Base-by-base conservation (phyloP, 2,888 invertebrate species). In the Chromoteleia sp. region DNA sequence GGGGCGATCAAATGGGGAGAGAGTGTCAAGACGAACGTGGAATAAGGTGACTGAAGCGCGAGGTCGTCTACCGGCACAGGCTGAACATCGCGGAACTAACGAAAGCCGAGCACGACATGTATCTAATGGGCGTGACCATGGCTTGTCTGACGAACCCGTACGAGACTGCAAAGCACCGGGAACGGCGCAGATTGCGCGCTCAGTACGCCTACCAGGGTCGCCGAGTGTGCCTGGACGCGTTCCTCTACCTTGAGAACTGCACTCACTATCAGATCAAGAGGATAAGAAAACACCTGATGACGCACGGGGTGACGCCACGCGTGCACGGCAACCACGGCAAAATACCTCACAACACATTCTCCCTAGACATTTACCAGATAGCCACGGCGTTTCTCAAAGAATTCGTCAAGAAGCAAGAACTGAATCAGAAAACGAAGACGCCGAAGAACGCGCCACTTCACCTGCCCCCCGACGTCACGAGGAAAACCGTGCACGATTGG, bases 71-170 rank as follows among this genome's bases (percentile, higher is more conserved):
- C 88, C 94, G 94, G 56, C 96, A 96, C 89, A 93, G 96, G 84
- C 92, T 96, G 36, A 96, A 96, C 87, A 96, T 96, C 79, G 96
- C 96, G 0, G 96, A 96, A 90, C 89, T 96, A 76, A 96, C 96
- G 0, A 96, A 96, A 92, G 95, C 95, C 70, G 96, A 96, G 90
- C 96, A 96, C 90, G 96, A 96, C 90, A 96, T 96, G 96, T 96
- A 96, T 89, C 92, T 96, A 86, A 96, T 96, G 96, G 96, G 96
- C n/a, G 95, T 96, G 29, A 96, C 96, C 1, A 96, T 96, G 96
- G 96, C 96, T 0, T 96, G 96, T 85, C 92, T 96, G 83, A 95
- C 95, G 0, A 96, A 96, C 90, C 92, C 93, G 0, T 95, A 95
- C 14, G 95, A 95, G 70, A 95, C 95, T 78, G 73, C 73, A 10